Conservation (phyloP, 2,113 vertebrate species). For the Jacana jacana region DNA sequence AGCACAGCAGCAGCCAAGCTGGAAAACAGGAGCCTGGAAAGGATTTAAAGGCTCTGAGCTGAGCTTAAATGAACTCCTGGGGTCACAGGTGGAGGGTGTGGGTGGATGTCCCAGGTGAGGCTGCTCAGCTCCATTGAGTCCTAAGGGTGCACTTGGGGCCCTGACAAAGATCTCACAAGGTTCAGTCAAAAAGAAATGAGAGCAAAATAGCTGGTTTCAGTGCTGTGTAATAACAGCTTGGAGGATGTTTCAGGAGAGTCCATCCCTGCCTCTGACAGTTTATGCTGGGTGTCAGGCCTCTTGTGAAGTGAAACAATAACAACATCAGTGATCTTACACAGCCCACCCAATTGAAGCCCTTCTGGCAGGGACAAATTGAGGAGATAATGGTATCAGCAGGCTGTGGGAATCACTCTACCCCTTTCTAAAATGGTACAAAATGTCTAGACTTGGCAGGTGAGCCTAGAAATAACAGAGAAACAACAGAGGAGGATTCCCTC, state of each 20-base stretch:
- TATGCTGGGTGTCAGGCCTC: neutral
- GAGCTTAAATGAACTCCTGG: neutral
- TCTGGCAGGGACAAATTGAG: neutral
- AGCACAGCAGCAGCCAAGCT: neutral
- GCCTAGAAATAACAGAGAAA: neutral
- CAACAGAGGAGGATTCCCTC: neutral
- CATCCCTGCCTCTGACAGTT: neutral
- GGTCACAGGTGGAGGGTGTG: neutral
- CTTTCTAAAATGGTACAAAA: neutral
- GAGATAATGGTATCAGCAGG: neutral
- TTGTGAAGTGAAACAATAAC: neutral
- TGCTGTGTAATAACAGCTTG: neutral
- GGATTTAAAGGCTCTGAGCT: rapidly evolving
- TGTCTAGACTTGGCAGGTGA: neutral
- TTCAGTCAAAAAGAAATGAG: neutral
- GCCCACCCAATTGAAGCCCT: neutral
- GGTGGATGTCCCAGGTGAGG: neutral
- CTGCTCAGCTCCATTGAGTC: neutral
- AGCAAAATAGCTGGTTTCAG: neutral
- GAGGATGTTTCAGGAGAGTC: neutral
- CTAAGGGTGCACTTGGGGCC: neutral
- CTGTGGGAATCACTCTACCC: neutral
- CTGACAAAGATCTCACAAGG: neutral
- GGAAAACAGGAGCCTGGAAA: neutral
- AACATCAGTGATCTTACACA: neutral